phyloP scores from a whole-genome alignment of 2,113 vertebrate genomes.

The Oenanthe melanoleuca region DNA sequence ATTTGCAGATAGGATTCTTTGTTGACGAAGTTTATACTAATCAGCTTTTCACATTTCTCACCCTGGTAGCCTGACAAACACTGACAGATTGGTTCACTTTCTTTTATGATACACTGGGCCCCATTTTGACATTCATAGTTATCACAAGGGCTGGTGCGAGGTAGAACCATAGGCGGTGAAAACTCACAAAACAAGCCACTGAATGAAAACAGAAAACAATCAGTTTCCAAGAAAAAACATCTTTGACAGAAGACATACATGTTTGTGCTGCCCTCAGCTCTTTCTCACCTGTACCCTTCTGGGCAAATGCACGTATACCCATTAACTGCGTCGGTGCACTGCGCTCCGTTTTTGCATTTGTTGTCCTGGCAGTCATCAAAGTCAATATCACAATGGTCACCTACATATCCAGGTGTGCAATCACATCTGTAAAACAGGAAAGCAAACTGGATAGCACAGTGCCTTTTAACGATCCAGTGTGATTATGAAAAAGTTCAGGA shows the following conservation, averaged over 20 bases:
- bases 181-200: slow-evolving; percentile 97
- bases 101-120: slow-evolving; percentile 90
- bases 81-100: slow-evolving; percentile 88
- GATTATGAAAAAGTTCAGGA: not conserved
- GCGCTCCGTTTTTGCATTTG: slow-evolving; percentile 93
- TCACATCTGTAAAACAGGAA: slow-evolving; percentile 84
- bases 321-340: slow-evolving; percentile 92
- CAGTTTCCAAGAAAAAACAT: not conserved
- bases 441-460: not conserved
- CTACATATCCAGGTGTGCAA: slow-evolving; percentile 92
- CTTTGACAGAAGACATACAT: not conserved
- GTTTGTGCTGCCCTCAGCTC: not conserved
- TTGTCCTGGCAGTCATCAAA: slow-evolving; percentile 93
- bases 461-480: not conserved
- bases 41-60: slow-evolving; percentile 89
- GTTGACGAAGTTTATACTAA: slow-evolving; percentile 94
- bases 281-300: slow-evolving; percentile 90
- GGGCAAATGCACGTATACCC: slow-evolving; percentile 95
- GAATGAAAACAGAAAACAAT: not conserved
- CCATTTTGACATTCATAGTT: slow-evolving; percentile 94
- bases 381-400: slow-evolving; percentile 91
- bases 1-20: slow-evolving; percentile 94
- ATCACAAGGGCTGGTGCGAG: slow-evolving; percentile 95
- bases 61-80: slow-evolving; percentile 94
- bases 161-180: slow-evolving; percentile 95